Evolutionary conservation across 2,888 invertebrate species (phyloP), one percentile per base, ranked within the genome.

Genomic region (Leptogaster cylindrica): DNA sequence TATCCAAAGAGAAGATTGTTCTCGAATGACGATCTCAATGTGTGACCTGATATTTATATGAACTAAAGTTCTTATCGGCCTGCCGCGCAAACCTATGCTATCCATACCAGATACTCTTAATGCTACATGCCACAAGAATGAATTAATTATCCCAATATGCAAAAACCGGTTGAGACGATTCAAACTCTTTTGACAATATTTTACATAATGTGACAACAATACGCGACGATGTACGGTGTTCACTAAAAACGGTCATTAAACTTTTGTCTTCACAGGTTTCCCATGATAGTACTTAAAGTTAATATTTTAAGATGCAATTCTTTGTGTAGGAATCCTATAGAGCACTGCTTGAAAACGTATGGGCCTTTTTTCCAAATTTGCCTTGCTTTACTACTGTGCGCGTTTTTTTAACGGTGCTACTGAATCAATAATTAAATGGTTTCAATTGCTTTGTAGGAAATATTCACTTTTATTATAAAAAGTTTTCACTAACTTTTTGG

Each of bases 241-340:
- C 52, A 52, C 20, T 31, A 33, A 52, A 52, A 14, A 8, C 52
- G 52, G 52, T 52, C 52, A n/a, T 52, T 52, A 52, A 52, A 52
- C 52, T 52, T 52, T 52, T 33, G 31, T 2, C n/a, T 6, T 3
- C 28, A 28, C 31, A 46, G 23, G 46, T 23, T 18, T 44, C n/a
- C n/a, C n/a, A n/a, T n/a, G n/a, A n/a, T n/a, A n/a, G n/a, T n/a
- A n/a, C n/a, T n/a, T n/a, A n/a, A n/a, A n/a, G n/a, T n/a, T n/a
- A n/a, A n/a, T n/a, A n/a, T n/a, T n/a, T n/a, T n/a, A n/a, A n/a
- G n/a, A n/a, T n/a, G n/a, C n/a, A n/a, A n/a, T n/a, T n/a, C n/a
- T n/a, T n/a, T n/a, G n/a, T n/a, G n/a, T n/a, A n/a, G n/a, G n/a
- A n/a, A n/a, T n/a, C n/a, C n/a, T n/a, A n/a, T n/a, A n/a, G n/a